phyloP scores from a whole-genome alignment of 1,140 invertebrate genomes.

The Chelonus insularis region DNA sequence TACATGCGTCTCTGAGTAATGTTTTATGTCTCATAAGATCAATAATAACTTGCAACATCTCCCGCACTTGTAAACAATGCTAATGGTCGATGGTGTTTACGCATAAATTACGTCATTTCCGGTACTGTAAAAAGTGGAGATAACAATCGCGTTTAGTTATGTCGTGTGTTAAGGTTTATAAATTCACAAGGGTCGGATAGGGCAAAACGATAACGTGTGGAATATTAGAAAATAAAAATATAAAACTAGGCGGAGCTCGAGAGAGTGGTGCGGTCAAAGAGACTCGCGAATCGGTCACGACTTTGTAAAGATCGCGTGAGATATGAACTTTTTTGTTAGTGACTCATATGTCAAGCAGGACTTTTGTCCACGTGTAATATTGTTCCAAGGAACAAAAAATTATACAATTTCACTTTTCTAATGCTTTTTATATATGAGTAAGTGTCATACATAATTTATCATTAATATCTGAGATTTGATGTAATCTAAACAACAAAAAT shows the following conservation, averaged over 20 bases:
- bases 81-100: constrained; percentile 19
- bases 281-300: neutral
- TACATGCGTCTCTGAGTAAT: neutral
- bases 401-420: too few relatives aligned
- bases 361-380: neutral
- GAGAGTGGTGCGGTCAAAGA: neutral
- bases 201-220: constrained; percentile 37
- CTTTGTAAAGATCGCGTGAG: constrained; percentile 37
- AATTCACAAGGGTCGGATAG: constrained; percentile 2
- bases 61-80: neutral
- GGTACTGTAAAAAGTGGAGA: constrained; percentile 3
- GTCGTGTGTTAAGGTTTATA: neutral
- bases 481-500: too few relatives aligned
- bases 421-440: too few relatives aligned
- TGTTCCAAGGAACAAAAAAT: too few relatives aligned
- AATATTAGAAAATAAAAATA: constrained; percentile 32
- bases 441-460: too few relatives aligned
- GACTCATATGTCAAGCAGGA: constrained; percentile 32
- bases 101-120: constrained; percentile 43
- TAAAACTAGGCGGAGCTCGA: neutral
- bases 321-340: constrained; percentile 38
- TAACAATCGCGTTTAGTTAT: constrained; percentile 4
- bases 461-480: too few relatives aligned
- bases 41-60: neutral
- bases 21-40: neutral